Evolutionary conservation across 2,113 vertebrate genomes (phyloP), one percentile per base, ranked within the genome.

Genomic region (Natator depressus): DNA sequence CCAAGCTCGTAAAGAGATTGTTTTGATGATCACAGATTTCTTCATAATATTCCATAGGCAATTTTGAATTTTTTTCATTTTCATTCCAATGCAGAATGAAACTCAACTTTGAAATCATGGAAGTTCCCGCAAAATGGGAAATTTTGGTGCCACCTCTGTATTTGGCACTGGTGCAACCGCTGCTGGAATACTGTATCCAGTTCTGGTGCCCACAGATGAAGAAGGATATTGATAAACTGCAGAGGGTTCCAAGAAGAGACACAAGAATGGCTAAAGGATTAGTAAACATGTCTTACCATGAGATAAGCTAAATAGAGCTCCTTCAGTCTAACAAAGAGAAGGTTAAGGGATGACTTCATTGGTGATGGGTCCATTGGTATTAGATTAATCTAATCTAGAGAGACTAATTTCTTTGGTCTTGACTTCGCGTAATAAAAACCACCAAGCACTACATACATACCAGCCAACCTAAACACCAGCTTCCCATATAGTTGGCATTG

Each of bases 401-500:
- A 89, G 38, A 10, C 80, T 46, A 27, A 38, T 51, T 59, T 69
- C 35, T 69, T 92, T 85, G 81, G 46, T 54, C 83, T 85, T 53
- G 25, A 54, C 47, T 78, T 1, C 65, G 51, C 42, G 27, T 83
- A 80, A 84, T 38, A 46, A 87, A 35, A 87, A 0, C 0, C 10
- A 83, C 85, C 29, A 51, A 54, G 76, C 83, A 69, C 72, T 24
- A 3, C 12, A 54, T 35, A 51, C 94, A 89, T 51, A 78, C 42
- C 20, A 47, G 42, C 47, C 86, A 93, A 24, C 31, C 78, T 16
- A 62, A n/a, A 89, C 46, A 17, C 42, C 31, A 51, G 49, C 83
- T 1, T 0, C 31, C 62, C n/a, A 53, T 53, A 51, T 51, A 16
- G 6, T 53, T 53, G 19, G 17, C 7, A 17, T 53, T 53, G 17